These are phyloP conservation scores for Drosophila borborema DNA, from an alignment of 2,888 invertebrate species.

Conservation along the genomic window DNA sequence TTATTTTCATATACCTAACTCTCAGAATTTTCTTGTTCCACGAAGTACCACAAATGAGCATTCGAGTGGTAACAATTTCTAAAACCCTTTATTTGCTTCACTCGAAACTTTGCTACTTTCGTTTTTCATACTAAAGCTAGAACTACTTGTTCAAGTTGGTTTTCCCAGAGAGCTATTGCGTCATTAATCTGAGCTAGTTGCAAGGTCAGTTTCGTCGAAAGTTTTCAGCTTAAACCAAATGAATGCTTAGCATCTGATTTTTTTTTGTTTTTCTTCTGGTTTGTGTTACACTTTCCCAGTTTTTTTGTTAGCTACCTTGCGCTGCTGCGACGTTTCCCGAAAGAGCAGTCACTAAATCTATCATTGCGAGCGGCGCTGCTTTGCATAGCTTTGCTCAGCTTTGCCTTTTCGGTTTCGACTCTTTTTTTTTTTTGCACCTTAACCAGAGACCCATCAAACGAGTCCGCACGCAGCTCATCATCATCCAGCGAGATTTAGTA, in stretches of 20 bases:
- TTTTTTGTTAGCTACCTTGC: constrained; percentile 7
- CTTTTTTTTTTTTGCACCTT: constrained; percentile 27
- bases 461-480: constrained; percentile 31
- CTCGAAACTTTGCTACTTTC: not conserved
- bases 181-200: constrained; percentile 34
- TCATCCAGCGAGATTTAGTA: constrained; percentile 60
- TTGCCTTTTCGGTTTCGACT: constrained; percentile 25
- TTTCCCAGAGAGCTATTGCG: constrained; percentile 1
- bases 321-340: constrained; percentile 10
- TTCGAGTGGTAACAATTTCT: not conserved
- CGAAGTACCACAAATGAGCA: not conserved
- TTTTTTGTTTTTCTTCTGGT: not conserved
- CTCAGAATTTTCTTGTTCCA: too few relatives aligned
- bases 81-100: not conserved
- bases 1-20: too few relatives aligned
- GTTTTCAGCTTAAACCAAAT: constrained; percentile 27
- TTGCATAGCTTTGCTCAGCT: constrained; percentile 28
- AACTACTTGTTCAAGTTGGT: not conserved
- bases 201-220: constrained; percentile 35
- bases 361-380: constrained; percentile 34
- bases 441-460: constrained; percentile 13
- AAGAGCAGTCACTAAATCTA: constrained; percentile 41
- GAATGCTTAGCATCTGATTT: constrained; percentile 38
- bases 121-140: not conserved
- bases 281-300: constrained; percentile 3